Base-by-base conservation (phyloP, 2,888 invertebrate genomes). In the Xylota segnis region DNA sequence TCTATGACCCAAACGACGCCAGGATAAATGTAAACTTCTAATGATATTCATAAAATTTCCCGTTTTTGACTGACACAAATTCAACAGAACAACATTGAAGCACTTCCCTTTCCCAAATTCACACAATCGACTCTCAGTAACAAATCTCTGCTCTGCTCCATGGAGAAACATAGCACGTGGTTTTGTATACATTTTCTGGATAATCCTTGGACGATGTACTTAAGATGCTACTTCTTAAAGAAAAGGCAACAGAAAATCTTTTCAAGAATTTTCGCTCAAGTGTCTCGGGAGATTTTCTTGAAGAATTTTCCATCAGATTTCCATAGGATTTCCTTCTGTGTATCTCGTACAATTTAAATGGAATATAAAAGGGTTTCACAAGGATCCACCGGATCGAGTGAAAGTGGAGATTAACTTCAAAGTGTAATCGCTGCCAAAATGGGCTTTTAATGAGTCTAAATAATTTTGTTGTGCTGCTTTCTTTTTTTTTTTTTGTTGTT, bases 171-270 rank as follows among this genome's bases (percentile, higher is more conserved):
- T 7, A 70, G 59, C 68, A 70, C 52, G 61, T 70, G 68, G 34
- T 52, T 32, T 54, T 70, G 61, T 77, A 43, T 61, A 77, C 34
- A 77, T 70, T 77, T 61, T 32, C 12, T 54, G 12, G 77, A 77
- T 77, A 61, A 77, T 77, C 68, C 68, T 68, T 61, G 59, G 68
- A 68, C 68, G 58, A 52, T 52, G 59, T 76, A 58, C 34, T 66
- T 66, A 65, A 66, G 58, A 75, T 27, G 47, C 45, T 32, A 18
- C 71, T 50, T 7, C 50, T 34, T 16, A 3, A 43, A 14, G 37
- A 16, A 56, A 43, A 29, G 37, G 12, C 37, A 68, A 68, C 37
- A 27, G 29, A 34, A 68, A 23, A 40, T 40, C 54, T 54, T 16
- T 47, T 37, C 27, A 61, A 37, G 37, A 14, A 40, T 32, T 52